Percentiles rank a stretch among this genome's conserved stretches.
These are phyloP conservation scores for Oryzias dopingdopingensis DNA, from an alignment of 2,797 vertebrate species.

Conservation along the genomic window DNA sequence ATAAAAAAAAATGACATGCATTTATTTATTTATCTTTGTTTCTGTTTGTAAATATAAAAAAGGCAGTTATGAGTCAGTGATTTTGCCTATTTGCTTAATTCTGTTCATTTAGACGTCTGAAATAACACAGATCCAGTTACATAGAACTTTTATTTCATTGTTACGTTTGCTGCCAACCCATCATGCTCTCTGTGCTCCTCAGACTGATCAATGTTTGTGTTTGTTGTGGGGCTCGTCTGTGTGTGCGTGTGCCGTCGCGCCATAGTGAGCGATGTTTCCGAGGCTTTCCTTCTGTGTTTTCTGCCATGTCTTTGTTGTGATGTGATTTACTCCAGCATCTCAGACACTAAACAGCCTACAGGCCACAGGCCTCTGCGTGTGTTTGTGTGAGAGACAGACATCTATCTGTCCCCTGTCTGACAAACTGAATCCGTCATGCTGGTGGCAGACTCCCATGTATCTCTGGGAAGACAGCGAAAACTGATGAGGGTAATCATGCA, in stretches of 20 bases:
- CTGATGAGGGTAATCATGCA: slow-evolving; percentile 52
- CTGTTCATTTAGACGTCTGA: too few relatives aligned
- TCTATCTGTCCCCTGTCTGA: slow-evolving; percentile 59
- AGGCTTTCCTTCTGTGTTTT: slow-evolving; percentile 49
- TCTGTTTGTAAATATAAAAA: too few relatives aligned
- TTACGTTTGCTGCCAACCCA: not conserved
- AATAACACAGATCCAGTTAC: too few relatives aligned
- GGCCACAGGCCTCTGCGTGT: slow-evolving; percentile 39
- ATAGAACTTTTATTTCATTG: too few relatives aligned
- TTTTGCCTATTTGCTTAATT: too few relatives aligned
- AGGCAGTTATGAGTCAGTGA: too few relatives aligned
- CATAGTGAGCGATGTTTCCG: slow-evolving; percentile 45
- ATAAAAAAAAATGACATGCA: not conserved
- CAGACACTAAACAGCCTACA: slow-evolving; percentile 56
- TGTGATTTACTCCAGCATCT: slow-evolving; percentile 64
- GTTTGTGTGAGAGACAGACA: slow-evolving; percentile 31
- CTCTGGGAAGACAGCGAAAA: slow-evolving; percentile 54
- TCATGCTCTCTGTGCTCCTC: not conserved
- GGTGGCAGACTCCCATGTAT: slow-evolving; percentile 45
- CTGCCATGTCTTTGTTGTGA: slow-evolving; percentile 56
- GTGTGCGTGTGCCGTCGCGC: slow-evolving; percentile 1
- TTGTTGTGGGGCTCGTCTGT: slow-evolving; percentile 15
- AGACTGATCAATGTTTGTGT: slow-evolving; percentile 7
- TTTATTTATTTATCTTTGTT: not conserved
- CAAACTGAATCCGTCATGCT: slow-evolving; percentile 62